Evolutionary conservation across 2,113 vertebrate species (phyloP), one percentile per base, ranked within the genome.

Genomic region (Dunckerocampus dactyliophorus): DNA sequence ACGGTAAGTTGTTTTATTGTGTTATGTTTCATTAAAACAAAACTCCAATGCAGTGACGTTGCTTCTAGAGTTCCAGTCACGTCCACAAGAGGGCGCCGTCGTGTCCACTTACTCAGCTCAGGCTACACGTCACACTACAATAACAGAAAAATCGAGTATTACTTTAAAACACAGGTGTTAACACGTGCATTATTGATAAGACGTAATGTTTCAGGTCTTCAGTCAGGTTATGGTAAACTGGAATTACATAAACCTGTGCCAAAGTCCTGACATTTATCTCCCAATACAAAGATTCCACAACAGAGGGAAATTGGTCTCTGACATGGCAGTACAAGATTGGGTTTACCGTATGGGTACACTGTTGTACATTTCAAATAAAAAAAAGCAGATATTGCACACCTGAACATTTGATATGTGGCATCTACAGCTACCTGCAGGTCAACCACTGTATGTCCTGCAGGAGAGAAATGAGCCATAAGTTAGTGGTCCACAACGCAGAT

Each of bases 301-400:
- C 83, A 89, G 86, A 89, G 72, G 3, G 5, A 16, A 39, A 17
- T 11, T 20, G 2, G 52, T n/a, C 84, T 87, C 84, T 83, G 81
- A 62, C 58, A 80, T 59, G 83, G 88, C 71, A 86, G 90, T 90
- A 90, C 89, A 75, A 0, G 64, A 86, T 89, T 90, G 90, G 89
- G 82, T 66, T 59, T 48, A 43, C 16, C 0, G 1, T 1, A 19
- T 20, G 47, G 7, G 10, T n/a, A 3, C 6, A 11, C 16, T 17
- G 17, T 2, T n/a, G 24, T 42, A 37, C 19, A 14, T 8, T 21
- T 19, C 0, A 31, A 10, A 48, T 0, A 14, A 9, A 20, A 11
- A 13, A 45, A 5, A 47, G 46, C 9, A 6, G 50, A 3, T 17
- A 0, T 3, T 17, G 48, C 39, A 59, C 7, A 16, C 69, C 68